These are phyloP conservation scores for Notoglanidium macrostoma DNA, from an alignment of 2,797 vertebrate species.

Conservation along the genomic window DNA sequence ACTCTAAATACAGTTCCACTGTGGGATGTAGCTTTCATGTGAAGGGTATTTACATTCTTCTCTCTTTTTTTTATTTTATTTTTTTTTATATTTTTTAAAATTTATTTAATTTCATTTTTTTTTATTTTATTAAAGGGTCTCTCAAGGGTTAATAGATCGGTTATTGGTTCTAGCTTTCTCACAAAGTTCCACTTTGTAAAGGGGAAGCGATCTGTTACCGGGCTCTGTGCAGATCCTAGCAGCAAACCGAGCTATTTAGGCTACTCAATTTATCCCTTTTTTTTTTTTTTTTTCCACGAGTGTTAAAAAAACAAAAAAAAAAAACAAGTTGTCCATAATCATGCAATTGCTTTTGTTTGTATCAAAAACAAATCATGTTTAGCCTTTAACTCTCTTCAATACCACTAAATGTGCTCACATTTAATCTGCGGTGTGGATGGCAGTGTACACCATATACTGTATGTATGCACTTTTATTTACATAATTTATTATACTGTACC, in stretches of 20 bases:
- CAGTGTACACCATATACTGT: slow-evolving; percentile 19
- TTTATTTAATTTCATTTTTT: too few relatives aligned
- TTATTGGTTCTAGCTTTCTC: neutral
- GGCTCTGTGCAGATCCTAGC: neutral
- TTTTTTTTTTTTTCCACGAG: neutral
- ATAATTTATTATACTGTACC: slow-evolving; percentile 33
- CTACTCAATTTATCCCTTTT: neutral
- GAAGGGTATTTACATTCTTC: neutral
- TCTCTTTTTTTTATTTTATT: neutral
- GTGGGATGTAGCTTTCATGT: slow-evolving; percentile 8
- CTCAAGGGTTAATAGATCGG: neutral
- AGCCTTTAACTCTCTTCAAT: neutral
- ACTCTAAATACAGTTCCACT: neutral
- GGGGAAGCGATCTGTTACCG: neutral
- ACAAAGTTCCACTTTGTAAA: neutral
- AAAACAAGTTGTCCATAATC: neutral
- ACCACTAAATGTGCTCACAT: slow-evolving; percentile 17
- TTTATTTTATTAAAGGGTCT: neutral
- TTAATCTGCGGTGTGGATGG: slow-evolving; percentile 1
- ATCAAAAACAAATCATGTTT: slow-evolving; percentile 8
- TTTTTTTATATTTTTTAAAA: neutral
- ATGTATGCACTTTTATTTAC: neutral
- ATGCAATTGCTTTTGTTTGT: slow-evolving; percentile 11
- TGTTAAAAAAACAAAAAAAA: neutral
- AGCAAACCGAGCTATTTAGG: neutral